Conservation (phyloP, 1,140 invertebrate species). For the Atopsyche davidsoni region DNA sequence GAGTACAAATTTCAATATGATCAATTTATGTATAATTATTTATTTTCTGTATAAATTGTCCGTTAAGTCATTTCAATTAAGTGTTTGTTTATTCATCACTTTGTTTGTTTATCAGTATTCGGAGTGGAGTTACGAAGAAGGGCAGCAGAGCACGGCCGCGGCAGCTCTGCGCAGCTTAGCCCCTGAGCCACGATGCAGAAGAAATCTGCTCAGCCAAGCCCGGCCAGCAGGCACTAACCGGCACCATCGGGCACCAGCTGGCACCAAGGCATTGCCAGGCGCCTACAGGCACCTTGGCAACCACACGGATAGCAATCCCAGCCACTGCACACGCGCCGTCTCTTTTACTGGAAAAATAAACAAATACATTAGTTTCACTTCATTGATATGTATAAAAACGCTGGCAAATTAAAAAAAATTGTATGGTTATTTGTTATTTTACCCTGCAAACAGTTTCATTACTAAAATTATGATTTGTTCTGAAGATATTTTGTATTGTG, state of each 20-base stretch:
- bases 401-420: too few species aligned
- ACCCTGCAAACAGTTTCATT: too few species aligned
- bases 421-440: too few species aligned
- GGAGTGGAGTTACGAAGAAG: conserved; percentile 4
- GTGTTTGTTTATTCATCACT: conserved; percentile 17
- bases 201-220: too few species aligned
- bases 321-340: conserved; percentile 16
- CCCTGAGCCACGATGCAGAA: too few species aligned
- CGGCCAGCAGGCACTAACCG: background rate
- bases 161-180: background rate
- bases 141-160: conserved; percentile 13
- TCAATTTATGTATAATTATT: conserved; percentile 12
- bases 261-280: background rate
- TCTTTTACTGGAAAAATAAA: conserved; percentile 16
- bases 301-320: background rate
- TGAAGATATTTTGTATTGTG: too few species aligned
- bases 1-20: conserved; percentile 22
- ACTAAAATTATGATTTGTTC: too few species aligned
- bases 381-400: too few species aligned
- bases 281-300: conserved; percentile 4
- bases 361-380: background rate
- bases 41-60: conserved; percentile 10
- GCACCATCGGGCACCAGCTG: background rate
- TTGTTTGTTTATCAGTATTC: conserved; percentile 9
- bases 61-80: conserved; percentile 5